Percentiles rank a stretch among this genome's conserved stretches.
phyloP scores from a whole-genome alignment of 2,888 invertebrate species.

The Spisula subtruncata region DNA sequence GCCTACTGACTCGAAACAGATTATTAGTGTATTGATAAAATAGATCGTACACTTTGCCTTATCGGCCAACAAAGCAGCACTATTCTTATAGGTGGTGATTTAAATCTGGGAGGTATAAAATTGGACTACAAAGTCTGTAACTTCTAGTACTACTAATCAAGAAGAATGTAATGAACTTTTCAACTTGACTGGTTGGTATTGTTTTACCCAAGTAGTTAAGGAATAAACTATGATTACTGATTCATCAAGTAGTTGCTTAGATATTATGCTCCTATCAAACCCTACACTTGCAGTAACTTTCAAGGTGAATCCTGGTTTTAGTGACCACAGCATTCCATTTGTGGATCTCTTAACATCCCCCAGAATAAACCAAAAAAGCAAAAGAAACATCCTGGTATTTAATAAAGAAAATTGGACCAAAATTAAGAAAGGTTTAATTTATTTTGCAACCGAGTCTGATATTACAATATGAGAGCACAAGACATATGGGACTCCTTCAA shows the following conservation, averaged over 20 bases:
- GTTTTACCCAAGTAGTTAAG: constrained; percentile 35
- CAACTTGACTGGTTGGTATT: constrained; percentile 9
- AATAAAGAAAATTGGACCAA: constrained; percentile 39
- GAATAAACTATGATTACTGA: constrained; percentile 44
- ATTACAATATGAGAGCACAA: too few relatives aligned
- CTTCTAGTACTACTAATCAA: neutral
- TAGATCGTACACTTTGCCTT: neutral
- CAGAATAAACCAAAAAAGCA: constrained; percentile 39
- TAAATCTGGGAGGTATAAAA: constrained; percentile 40
- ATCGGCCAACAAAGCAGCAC: neutral
- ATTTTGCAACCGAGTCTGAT: too few relatives aligned
- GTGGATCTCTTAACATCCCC: constrained; percentile 28
- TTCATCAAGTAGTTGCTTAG: constrained; percentile 38
- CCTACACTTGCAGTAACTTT: constrained; percentile 31
- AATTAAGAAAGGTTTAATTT: too few relatives aligned
- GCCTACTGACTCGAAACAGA: constrained; percentile 36
- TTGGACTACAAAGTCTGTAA: constrained; percentile 21
- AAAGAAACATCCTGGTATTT: constrained; percentile 36
- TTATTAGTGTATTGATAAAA: constrained; percentile 25
- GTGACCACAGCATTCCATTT: constrained; percentile 49
- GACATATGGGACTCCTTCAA: too few relatives aligned
- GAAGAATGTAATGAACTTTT: constrained; percentile 43
- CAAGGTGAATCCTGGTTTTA: constrained; percentile 47
- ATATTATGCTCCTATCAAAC: constrained; percentile 34
- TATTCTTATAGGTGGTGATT: constrained; percentile 25